Percentiles rank a stretch among this genome's conserved stretches.
These are phyloP conservation scores for Ruditapes philippinarum DNA, from an alignment of 1,140 invertebrate species.

Conservation along the genomic window DNA sequence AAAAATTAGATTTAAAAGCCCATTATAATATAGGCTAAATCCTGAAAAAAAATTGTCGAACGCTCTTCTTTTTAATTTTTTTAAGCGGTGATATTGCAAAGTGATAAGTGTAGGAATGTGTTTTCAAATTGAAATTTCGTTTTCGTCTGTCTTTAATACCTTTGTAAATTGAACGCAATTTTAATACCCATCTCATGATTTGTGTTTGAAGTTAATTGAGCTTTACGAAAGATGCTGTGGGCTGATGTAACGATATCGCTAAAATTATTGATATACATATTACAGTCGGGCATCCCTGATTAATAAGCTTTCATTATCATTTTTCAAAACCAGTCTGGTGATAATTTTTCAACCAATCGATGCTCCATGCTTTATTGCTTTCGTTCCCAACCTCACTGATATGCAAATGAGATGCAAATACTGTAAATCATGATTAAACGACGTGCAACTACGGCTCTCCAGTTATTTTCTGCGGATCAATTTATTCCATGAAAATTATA, in stretches of 20 bases:
- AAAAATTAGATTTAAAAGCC: too few relatives aligned
- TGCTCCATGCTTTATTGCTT: conserved; percentile 19
- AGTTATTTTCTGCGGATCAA: conserved; percentile 32
- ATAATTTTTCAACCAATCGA: conserved; percentile 34
- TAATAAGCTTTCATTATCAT: conserved; percentile 6
- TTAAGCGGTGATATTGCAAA: too few relatives aligned
- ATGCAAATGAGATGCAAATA: conserved; percentile 65
- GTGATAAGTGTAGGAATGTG: too few relatives aligned
- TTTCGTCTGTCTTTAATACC: too few relatives aligned
- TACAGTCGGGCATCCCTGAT: neutral
- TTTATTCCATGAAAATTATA: conserved; percentile 51
- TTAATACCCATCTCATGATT: too few relatives aligned
- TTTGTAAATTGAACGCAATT: too few relatives aligned
- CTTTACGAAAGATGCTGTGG: too few relatives aligned
- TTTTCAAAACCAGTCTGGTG: conserved; percentile 13
- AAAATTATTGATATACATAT: conserved; percentile 28
- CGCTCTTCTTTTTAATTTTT: too few relatives aligned
- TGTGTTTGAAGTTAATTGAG: too few relatives aligned
- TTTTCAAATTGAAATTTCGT: too few relatives aligned
- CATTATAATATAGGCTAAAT: too few relatives aligned
- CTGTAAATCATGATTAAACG: conserved; percentile 55
- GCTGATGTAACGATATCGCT: conserved; percentile 6
- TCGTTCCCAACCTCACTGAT: neutral
- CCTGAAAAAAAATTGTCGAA: too few relatives aligned
- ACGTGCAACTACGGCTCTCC: neutral